phyloP scores from a whole-genome alignment of 2,797 vertebrate genomes.

The Anas capensis region DNA sequence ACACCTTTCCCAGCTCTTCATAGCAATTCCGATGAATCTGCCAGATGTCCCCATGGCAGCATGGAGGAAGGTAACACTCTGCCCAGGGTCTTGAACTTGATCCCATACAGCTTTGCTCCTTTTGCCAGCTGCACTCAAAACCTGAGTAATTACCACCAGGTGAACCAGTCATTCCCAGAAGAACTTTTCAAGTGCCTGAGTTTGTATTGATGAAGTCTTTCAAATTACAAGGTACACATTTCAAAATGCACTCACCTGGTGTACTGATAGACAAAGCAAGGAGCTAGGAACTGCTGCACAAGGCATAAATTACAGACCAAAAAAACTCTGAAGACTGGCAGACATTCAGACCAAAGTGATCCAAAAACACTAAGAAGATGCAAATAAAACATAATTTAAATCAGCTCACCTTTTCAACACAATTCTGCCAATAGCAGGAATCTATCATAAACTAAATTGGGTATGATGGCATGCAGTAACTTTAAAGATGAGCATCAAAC shows the following conservation, averaged over 20 bases:
- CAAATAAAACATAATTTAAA: background rate
- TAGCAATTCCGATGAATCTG: background rate
- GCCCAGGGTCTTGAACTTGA: background rate
- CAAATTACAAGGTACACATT: background rate
- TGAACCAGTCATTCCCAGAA: background rate
- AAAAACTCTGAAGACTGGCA: background rate
- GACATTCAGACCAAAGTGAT: background rate
- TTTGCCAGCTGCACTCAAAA: background rate
- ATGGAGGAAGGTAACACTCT: background rate
- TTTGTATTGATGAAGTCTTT: background rate
- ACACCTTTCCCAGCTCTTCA: background rate
- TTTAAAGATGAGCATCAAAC: background rate
- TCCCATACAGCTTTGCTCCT: background rate
- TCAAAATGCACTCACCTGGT: background rate
- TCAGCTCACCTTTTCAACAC: background rate
- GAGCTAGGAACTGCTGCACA: background rate
- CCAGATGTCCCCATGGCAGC: fast-evolving
- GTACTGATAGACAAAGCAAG: background rate
- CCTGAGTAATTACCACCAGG: background rate
- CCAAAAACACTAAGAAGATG: background rate
- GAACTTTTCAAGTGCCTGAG: background rate
- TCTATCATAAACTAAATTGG: background rate
- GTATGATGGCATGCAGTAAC: background rate
- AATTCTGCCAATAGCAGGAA: background rate
- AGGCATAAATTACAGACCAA: background rate